Percentiles rank a stretch among this genome's conserved stretches.
Evolutionary conservation across 1,140 invertebrate genomes (phyloP).

Genomic region (Drosophila lacteicornis): DNA sequence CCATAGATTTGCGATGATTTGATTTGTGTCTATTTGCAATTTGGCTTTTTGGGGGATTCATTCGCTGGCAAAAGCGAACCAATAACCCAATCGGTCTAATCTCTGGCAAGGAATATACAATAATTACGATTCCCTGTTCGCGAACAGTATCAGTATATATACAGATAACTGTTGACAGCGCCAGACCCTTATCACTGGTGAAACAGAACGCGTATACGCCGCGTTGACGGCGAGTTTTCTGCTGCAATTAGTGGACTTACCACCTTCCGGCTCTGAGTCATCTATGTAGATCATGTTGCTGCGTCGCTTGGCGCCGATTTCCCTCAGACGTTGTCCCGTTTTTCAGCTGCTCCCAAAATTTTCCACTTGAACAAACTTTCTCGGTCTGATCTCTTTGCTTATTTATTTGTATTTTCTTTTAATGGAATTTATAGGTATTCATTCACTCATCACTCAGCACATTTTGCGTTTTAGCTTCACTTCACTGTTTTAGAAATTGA

Average conservation of each 20-base stretch:
- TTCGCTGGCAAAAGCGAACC: not conserved
- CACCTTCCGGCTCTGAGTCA: slow-evolving; percentile 93
- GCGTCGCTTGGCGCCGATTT: slow-evolving; percentile 60
- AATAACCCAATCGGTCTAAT: slow-evolving; percentile 10
- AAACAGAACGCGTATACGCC: slow-evolving; percentile 46
- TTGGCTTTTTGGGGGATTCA: slow-evolving; percentile 24
- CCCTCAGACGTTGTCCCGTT: slow-evolving; percentile 78
- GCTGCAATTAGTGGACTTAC: slow-evolving; percentile 85
- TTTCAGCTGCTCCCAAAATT: slow-evolving; percentile 33
- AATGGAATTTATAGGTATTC: slow-evolving; percentile 31
- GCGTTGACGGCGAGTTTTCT: slow-evolving; percentile 13
- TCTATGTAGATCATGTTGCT: slow-evolving; percentile 92
- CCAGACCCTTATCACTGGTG: slow-evolving; percentile 48
- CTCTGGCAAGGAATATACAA: slow-evolving; percentile 20
- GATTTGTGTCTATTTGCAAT: slow-evolving; percentile 67
- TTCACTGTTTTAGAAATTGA: slow-evolving; percentile 50
- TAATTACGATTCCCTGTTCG: slow-evolving; percentile 22
- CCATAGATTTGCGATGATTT: slow-evolving; percentile 70
- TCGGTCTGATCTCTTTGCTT: not conserved
- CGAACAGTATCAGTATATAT: slow-evolving; percentile 13
- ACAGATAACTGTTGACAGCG: slow-evolving; percentile 20
- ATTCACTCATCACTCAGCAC: slow-evolving; percentile 27
- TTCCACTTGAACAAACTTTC: not conserved
- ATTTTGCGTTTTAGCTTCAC: slow-evolving; percentile 64
- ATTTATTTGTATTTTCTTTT: slow-evolving; percentile 21